Base-by-base conservation (phyloP, 2,113 vertebrate genomes). In the Pavo muticus region DNA sequence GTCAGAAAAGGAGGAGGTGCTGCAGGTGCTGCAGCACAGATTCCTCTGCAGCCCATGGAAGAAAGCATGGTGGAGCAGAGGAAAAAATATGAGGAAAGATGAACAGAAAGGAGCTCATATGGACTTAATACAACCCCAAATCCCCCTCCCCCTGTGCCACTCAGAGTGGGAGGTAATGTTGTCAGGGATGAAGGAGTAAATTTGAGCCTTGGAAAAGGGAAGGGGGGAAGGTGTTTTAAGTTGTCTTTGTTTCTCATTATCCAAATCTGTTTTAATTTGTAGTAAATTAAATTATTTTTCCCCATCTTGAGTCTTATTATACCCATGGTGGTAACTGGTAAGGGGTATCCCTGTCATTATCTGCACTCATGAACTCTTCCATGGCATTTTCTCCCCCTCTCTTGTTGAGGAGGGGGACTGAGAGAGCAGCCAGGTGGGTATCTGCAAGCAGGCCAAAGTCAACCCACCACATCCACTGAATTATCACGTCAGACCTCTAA, bases 101-200 rank as follows among this genome's bases (percentile, higher is more conserved):
- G 0, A 3, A 15, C 52, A 82, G 63, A 65, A 60, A 87, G 57
- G 14, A 60, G 13, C 6, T 81, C 30, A 42, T 73, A 13, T 8
- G 14, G 60, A 42, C 42, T 35, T 47, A 91, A 6, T 40, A 20
- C 12, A 56, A 14, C 1, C 3, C 42, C 9, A 15, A 2, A 67
- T 80, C 6, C 37, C 17, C 27, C 54, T 19, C 3, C 6, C 4
- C 3, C 15, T 5, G 1, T 6, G 2, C 15, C 1, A 1, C 6
- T 45, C 50, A 6, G 3, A 11, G 39, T 81, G 25, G 39, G 30
- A 78, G 11, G 14, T 21, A 69, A 32, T 76, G 11, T 25, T 59
- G 20, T 29, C 21, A 45, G 32, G 30, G 54, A 78, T 15, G 14
- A 61, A 65, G 52, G 9, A 65, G 7, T 72, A 32, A 93, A 23